These are phyloP conservation scores for Brotula barbata DNA, from an alignment of 2,797 vertebrate species.

Conservation along the genomic window DNA sequence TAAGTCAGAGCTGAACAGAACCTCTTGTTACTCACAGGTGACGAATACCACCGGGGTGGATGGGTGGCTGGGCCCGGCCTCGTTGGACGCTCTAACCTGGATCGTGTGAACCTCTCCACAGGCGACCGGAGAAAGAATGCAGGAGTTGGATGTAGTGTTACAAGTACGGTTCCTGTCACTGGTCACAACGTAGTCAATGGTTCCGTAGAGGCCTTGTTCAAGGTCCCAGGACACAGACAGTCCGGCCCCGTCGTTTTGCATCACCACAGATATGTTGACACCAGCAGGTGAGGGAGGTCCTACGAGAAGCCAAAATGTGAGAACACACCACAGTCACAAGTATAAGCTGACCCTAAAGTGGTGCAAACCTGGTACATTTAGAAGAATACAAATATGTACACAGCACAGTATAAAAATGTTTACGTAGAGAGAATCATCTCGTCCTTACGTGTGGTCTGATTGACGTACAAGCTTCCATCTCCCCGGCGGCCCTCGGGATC, in stretches of 20 bases:
- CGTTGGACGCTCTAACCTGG: conserved; percentile 80
- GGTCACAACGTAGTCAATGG: conserved; percentile 73
- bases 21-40: conserved; percentile 78
- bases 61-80: conserved; percentile 82
- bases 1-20: neutral
- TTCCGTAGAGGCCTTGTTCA: conserved; percentile 57
- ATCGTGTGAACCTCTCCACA: conserved; percentile 82
- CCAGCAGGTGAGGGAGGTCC: conserved; percentile 79
- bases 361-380: no score
- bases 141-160: conserved; percentile 74
- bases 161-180: conserved; percentile 75
- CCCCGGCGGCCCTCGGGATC: conserved; percentile 81
- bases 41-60: conserved; percentile 72
- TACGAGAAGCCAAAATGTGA: conserved; percentile 61
- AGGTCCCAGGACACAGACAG: conserved; percentile 79
- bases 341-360: no score
- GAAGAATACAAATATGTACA: no score
- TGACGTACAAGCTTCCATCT: conserved; percentile 76
- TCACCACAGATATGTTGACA: conserved; percentile 72
- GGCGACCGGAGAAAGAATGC: conserved; percentile 73
- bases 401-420: neutral
- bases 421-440: neutral
- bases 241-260: conserved; percentile 50
- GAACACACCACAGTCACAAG: neutral
- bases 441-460: conserved; percentile 89